A percentile compares a stretch with the other conserved stretches of the same genome.
Evolutionary conservation across 2,888 invertebrate species (phyloP).

Genomic region (Melieria crassipennis): DNA sequence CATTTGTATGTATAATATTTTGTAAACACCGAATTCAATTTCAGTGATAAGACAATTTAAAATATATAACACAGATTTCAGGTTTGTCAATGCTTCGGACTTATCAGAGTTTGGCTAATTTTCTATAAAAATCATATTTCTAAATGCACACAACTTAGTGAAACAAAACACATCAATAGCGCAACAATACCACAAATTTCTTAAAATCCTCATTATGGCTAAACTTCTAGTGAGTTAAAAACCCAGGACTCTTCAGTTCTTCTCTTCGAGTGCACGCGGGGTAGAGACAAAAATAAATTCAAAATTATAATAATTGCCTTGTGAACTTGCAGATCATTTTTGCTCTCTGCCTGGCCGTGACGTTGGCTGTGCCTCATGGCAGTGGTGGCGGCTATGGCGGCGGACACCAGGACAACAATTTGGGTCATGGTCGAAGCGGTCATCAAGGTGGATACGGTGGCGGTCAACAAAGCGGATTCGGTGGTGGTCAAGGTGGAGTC

Average conservation of each 20-base stretch:
- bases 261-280: neutral
- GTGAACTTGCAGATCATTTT: constrained; percentile 18
- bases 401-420: neutral
- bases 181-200: neutral
- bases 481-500: neutral
- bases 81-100: too few relatives aligned
- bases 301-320: neutral
- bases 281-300: too few relatives aligned
- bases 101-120: too few relatives aligned
- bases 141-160: too few relatives aligned
- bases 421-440: neutral
- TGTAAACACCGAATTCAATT: too few relatives aligned
- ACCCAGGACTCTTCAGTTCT: neutral
- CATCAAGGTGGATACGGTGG: neutral
- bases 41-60: too few relatives aligned
- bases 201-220: constrained; percentile 3
- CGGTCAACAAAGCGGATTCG: neutral
- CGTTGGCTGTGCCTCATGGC: constrained; percentile 9
- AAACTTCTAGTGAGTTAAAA: constrained; percentile 20
- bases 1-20: too few relatives aligned
- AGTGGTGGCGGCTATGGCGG: constrained; percentile 12
- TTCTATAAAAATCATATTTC: too few relatives aligned
- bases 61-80: too few relatives aligned
- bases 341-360: constrained; percentile 7
- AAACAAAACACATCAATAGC: too few relatives aligned